Evolutionary conservation across 2,888 invertebrate species (phyloP).

Genomic region (Pseudococcus longispinus): DNA sequence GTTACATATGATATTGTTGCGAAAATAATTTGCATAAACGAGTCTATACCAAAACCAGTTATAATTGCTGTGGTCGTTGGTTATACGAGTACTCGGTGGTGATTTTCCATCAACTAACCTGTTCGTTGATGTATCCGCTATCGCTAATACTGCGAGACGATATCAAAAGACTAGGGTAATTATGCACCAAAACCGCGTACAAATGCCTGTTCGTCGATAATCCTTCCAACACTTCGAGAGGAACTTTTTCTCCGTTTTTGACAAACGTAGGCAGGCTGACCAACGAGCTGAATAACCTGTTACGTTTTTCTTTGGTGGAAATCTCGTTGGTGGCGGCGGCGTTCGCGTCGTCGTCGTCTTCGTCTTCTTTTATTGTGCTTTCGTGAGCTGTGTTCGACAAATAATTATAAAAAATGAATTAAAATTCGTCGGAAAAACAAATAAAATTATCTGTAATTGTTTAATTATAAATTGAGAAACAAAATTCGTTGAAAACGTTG

Average conservation of each 20-base stretch:
- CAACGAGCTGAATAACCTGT: constrained; percentile 76
- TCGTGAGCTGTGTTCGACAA: constrained; percentile 41
- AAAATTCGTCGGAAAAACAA: too few species aligned
- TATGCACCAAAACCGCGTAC: constrained; percentile 74
- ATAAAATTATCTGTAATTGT: too few species aligned
- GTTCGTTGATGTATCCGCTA: constrained; percentile 67
- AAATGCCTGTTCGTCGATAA: constrained; percentile 60
- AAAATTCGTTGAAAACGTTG: too few species aligned
- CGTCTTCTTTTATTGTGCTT: constrained; percentile 39
- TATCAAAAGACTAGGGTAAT: constrained; percentile 76
- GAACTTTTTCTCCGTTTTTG: constrained; percentile 77
- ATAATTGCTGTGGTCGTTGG: too few species aligned
- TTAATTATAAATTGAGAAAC: too few species aligned
- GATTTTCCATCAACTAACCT: constrained; percentile 57
- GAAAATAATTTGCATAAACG: too few species aligned
- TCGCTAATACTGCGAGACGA: constrained; percentile 79
- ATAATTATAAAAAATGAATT: not conserved
- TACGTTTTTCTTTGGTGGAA: constrained; percentile 61
- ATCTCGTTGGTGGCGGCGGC: constrained; percentile 61
- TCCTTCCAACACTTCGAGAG: constrained; percentile 70
- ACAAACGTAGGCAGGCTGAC: constrained; percentile 86
- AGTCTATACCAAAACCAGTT: too few species aligned
- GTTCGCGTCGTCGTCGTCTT: constrained; percentile 63
- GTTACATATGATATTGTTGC: too few species aligned
- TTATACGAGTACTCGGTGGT: too few species aligned